Conservation (phyloP, 2,113 vertebrate species). For the Phrynosoma blainvillii region DNA sequence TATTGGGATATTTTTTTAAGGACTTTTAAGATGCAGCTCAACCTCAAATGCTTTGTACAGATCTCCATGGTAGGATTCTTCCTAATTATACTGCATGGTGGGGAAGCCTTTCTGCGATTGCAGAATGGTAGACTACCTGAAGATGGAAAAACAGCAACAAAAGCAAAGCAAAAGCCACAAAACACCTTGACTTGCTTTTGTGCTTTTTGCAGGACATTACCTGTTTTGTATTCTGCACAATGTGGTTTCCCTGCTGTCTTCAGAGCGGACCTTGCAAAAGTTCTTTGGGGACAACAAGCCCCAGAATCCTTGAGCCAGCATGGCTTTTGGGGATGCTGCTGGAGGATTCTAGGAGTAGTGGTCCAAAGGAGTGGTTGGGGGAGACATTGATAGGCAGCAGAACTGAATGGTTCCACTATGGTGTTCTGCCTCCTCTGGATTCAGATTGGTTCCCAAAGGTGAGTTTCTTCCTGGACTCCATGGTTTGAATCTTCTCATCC, state of each 20-base stretch:
- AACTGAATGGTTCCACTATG: too few species aligned
- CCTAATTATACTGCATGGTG: conserved; percentile 15
- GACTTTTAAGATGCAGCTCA: background rate
- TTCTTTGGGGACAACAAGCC: too few species aligned
- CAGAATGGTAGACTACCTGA: background rate
- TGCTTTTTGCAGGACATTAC: background rate
- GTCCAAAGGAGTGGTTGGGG: background rate
- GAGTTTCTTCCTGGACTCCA: background rate
- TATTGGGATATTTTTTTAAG: background rate
- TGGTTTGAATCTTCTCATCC: background rate
- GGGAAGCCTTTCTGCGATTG: background rate
- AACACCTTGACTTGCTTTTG: background rate
- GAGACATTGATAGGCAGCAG: background rate
- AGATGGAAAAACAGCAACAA: background rate
- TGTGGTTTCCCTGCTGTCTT: background rate
- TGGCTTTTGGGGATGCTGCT: background rate
- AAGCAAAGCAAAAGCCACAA: background rate
- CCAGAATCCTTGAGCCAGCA: too few species aligned
- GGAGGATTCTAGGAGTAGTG: background rate
- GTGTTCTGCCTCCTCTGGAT: background rate
- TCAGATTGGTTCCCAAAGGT: conserved; percentile 15
- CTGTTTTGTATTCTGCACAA: background rate
- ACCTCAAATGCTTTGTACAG: background rate
- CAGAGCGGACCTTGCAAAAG: background rate
- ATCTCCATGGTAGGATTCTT: background rate